phyloP scores from a whole-genome alignment of 1,140 invertebrate genomes.

The Drosophila kepulauana region DNA sequence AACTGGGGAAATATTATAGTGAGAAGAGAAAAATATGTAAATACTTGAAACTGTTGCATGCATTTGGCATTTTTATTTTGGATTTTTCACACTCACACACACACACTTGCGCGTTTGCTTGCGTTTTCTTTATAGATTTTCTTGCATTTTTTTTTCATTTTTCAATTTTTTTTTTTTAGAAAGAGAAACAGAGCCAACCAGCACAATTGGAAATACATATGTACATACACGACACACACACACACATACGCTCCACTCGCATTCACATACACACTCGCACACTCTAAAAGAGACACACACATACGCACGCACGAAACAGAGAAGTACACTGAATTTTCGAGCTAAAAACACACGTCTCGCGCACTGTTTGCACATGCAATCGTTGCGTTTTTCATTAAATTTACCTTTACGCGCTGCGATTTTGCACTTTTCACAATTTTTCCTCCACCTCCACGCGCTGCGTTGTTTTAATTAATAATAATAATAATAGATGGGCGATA shows the following conservation, averaged over 20 bases:
- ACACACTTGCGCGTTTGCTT: conserved; percentile 41
- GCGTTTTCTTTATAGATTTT: conserved; percentile 63
- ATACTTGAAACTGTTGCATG: conserved; percentile 57
- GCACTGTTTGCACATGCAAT: conserved; percentile 46
- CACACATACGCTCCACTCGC: conserved; percentile 23
- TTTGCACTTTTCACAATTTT: conserved; percentile 54
- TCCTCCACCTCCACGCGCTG: conserved; percentile 54
- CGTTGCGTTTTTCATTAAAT: conserved; percentile 59
- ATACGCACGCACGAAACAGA: conserved; percentile 35
- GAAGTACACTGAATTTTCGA: conserved; percentile 46
- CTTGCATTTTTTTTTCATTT: conserved; percentile 43
- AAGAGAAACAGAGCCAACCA: conserved; percentile 52
- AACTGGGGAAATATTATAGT: conserved; percentile 24
- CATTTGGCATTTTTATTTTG: conserved; percentile 56
- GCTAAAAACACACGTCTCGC: conserved; percentile 32
- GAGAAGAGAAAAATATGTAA: conserved; percentile 68
- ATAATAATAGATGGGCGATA: conserved; percentile 55
- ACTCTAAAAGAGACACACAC: conserved; percentile 24
- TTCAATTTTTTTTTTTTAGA: conserved; percentile 59
- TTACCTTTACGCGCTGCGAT: conserved; percentile 62
- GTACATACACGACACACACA: conserved; percentile 50
- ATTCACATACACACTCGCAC: conserved; percentile 33
- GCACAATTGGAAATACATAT: conserved; percentile 72
- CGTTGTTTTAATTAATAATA: conserved; percentile 61
- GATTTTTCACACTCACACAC: conserved; percentile 53